These are phyloP conservation scores for Odontomachus brunneus DNA, from an alignment of 1,140 invertebrate genomes.

Conservation along the genomic window DNA sequence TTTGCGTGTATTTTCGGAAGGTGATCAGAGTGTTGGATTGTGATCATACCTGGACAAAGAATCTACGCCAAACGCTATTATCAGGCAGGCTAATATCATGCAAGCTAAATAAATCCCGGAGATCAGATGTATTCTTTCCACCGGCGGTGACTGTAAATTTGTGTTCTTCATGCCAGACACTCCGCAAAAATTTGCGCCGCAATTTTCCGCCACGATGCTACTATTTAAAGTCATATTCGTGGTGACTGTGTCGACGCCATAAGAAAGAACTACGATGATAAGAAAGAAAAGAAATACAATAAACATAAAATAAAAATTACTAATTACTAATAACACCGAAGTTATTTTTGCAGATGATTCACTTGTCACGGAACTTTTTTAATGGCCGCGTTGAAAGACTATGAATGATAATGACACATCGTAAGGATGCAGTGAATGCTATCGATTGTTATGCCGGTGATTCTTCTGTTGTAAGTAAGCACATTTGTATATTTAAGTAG, in stretches of 20 bases:
- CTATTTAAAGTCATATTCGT: conserved; percentile 75
- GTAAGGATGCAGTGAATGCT: not conserved
- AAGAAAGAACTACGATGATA: conserved; percentile 81
- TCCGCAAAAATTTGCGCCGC: conserved; percentile 92
- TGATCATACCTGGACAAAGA: conserved; percentile 89
- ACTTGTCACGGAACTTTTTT: not conserved
- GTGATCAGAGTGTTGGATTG: not conserved
- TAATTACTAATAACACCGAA: not conserved
- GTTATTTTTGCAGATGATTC: not conserved
- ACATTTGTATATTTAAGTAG: not conserved
- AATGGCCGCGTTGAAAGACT: not conserved
- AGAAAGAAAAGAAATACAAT: not conserved
- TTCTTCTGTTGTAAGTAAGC: not conserved
- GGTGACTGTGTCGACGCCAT: conserved; percentile 75
- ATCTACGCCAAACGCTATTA: conserved; percentile 94
- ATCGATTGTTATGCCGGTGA: not conserved
- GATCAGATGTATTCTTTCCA: conserved; percentile 91
- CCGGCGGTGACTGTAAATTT: conserved; percentile 89
- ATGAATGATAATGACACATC: not conserved
- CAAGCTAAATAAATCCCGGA: conserved; percentile 93
- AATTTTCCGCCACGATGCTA: conserved; percentile 85
- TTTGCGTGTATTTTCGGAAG: no score
- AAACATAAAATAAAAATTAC: not conserved
- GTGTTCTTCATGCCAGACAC: conserved; percentile 86
- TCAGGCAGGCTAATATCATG: conserved; percentile 90